These are phyloP conservation scores for Oscarella lobularis DNA, from an alignment of 37 sponge, comb jelly and placozoan genomes.

Conservation along the genomic window DNA sequence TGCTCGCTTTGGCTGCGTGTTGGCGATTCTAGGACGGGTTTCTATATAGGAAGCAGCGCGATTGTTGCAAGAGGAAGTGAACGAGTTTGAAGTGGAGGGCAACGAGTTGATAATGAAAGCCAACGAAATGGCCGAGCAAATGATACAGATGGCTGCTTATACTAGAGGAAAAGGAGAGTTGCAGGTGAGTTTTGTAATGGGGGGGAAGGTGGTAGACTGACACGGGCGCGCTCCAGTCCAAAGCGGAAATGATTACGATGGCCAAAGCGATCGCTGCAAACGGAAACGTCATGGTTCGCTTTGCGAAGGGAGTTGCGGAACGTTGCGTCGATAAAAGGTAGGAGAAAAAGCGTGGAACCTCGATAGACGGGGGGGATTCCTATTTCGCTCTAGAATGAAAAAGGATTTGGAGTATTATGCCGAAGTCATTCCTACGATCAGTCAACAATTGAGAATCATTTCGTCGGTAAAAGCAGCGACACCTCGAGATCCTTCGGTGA, in stretches of 20 bases:
- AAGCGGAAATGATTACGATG: constrained; percentile 60
- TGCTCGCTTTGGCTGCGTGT: not conserved
- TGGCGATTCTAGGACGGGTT: not conserved
- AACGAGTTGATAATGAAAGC: constrained; percentile 59
- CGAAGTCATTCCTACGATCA: constrained; percentile 79
- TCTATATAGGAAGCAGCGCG: constrained; percentile 41
- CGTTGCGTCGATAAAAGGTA: constrained; percentile 58
- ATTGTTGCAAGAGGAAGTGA: constrained; percentile 41
- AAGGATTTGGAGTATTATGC: constrained; percentile 51
- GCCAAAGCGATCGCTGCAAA: constrained; percentile 59
- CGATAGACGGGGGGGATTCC: not conserved
- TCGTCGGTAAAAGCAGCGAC: constrained; percentile 71
- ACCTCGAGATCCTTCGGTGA: constrained; percentile 63
- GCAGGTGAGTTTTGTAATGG: constrained; percentile 11
- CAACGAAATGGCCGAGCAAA: constrained; percentile 71
- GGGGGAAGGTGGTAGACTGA: too few relatives aligned
- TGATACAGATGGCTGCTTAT: constrained; percentile 67
- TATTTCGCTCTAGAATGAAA: constrained; percentile 26
- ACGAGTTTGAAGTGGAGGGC: constrained; percentile 52
- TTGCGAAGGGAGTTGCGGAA: constrained; percentile 46
- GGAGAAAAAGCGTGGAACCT: not conserved
- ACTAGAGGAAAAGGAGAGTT: constrained; percentile 25
- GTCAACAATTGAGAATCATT: constrained; percentile 67
- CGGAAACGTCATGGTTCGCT: constrained; percentile 31
- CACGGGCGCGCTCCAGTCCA: constrained; percentile 16